Percentiles rank a stretch among this genome's conserved stretches.
phyloP scores from a whole-genome alignment of 2,888 invertebrate species.

The Caenorhabditis sp. region DNA sequence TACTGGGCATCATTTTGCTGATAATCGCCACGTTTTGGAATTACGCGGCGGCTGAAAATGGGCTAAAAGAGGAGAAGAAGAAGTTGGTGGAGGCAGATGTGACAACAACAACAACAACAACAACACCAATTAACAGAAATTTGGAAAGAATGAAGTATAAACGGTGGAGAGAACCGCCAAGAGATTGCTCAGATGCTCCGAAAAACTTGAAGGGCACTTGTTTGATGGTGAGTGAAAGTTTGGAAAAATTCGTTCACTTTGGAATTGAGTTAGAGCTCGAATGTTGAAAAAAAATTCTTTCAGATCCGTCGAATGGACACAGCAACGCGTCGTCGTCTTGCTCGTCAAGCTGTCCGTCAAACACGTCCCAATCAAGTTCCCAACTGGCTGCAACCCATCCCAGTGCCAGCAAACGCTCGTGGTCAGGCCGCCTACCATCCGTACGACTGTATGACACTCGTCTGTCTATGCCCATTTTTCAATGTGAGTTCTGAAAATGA shows the following conservation, averaged over 20 bases:
- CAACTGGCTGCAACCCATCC: slow-evolving; percentile 68
- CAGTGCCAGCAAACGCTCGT: slow-evolving; percentile 64
- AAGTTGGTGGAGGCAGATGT: background rate
- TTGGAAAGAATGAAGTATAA: slow-evolving; percentile 25
- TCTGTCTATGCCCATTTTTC: slow-evolving; percentile 69
- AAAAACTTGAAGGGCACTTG: slow-evolving; percentile 59
- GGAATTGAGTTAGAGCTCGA: background rate
- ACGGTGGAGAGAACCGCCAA: slow-evolving; percentile 47
- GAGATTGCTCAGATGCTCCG: slow-evolving; percentile 69
- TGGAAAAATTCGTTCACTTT: no score
- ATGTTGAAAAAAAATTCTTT: no score
- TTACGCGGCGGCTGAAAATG: background rate
- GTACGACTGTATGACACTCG: slow-evolving; percentile 70
- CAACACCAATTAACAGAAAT: slow-evolving; percentile 11
- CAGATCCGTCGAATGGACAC: slow-evolving; percentile 54
- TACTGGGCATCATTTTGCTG: no score
- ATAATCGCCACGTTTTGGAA: no score
- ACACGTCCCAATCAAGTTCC: slow-evolving; percentile 51
- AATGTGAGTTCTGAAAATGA: slow-evolving; percentile 41
- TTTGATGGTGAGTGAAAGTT: slow-evolving; percentile 60
- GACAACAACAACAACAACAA: background rate
- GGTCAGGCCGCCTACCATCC: slow-evolving; percentile 69
- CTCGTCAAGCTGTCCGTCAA: slow-evolving; percentile 47
- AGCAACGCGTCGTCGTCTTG: slow-evolving; percentile 44
- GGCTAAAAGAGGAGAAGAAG: background rate